These are phyloP conservation scores for Drosophila kambysellisi DNA, from an alignment of 2,888 invertebrate species.

Conservation along the genomic window DNA sequence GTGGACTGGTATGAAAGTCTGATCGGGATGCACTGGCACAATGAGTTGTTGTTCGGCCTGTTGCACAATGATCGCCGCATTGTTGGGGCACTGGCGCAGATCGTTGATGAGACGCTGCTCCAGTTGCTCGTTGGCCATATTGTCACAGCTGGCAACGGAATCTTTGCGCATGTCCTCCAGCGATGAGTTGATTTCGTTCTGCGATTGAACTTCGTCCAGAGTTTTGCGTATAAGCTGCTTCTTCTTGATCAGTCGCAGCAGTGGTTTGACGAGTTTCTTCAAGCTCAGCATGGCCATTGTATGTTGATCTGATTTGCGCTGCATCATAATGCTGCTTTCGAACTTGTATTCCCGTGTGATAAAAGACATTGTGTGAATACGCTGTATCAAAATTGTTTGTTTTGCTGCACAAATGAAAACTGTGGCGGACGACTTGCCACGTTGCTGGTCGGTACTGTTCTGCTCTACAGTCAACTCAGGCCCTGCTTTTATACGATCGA, in stretches of 20 bases:
- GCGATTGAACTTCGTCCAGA: constrained; percentile 81
- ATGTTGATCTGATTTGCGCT: constrained; percentile 82
- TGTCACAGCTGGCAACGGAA: constrained; percentile 81
- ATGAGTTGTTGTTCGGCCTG: constrained; percentile 86
- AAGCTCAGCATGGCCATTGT: constrained; percentile 81
- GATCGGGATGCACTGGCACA: constrained; percentile 77
- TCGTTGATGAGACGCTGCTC: constrained; percentile 91
- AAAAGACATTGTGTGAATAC: constrained; percentile 74
- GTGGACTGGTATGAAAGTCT: constrained; percentile 88
- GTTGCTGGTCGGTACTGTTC: constrained; percentile 64
- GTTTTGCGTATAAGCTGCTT: constrained; percentile 82
- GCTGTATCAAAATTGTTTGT: constrained; percentile 10
- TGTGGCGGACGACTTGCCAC: constrained; percentile 43
- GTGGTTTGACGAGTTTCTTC: constrained; percentile 83
- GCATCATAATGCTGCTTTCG: constrained; percentile 72
- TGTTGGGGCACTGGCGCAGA: constrained; percentile 88
- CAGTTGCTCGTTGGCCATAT: constrained; percentile 90
- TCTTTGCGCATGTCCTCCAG: constrained; percentile 84
- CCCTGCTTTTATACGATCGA: constrained; percentile 68
- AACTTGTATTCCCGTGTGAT: constrained; percentile 84
- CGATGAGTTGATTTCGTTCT: constrained; percentile 82
- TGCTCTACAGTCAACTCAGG: constrained; percentile 51
- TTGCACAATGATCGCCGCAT: constrained; percentile 89
- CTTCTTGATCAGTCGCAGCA: constrained; percentile 82
- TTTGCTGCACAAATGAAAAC: constrained; percentile 17